These are phyloP conservation scores for Pilophorus perplexus DNA, from an alignment of 2,888 invertebrate species.

Conservation along the genomic window DNA sequence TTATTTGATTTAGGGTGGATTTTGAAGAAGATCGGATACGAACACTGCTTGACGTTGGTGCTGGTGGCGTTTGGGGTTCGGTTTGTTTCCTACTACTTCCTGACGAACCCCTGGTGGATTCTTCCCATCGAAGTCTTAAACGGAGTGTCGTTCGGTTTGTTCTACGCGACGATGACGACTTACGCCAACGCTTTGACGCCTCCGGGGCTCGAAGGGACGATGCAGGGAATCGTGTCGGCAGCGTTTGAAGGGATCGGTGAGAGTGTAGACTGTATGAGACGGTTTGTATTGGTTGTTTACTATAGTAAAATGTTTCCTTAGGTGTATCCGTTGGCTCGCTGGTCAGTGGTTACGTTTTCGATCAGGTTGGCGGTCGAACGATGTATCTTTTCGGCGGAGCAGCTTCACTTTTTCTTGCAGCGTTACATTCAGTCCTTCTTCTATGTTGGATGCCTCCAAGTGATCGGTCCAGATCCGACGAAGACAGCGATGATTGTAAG, in stretches of 20 bases:
- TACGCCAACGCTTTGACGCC: slow-evolving; percentile 53
- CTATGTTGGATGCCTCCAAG: neutral
- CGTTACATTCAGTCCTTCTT: neutral
- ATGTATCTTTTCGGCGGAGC: slow-evolving; percentile 6
- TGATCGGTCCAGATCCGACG: neutral
- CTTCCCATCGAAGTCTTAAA: slow-evolving; percentile 56
- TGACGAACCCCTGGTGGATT: slow-evolving; percentile 55
- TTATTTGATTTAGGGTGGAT: slow-evolving; percentile 52
- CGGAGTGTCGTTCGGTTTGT: slow-evolving; percentile 56
- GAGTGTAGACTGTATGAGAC: slow-evolving; percentile 52
- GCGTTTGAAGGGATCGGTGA: slow-evolving; percentile 53
- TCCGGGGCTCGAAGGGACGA: slow-evolving; percentile 52
- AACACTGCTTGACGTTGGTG: slow-evolving; percentile 54
- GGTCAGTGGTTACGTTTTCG: slow-evolving; percentile 15
- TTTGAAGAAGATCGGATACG: slow-evolving; percentile 54
- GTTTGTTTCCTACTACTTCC: slow-evolving; percentile 54
- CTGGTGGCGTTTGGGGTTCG: slow-evolving; percentile 54
- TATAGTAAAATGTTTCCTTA: neutral
- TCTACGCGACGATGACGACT: slow-evolving; percentile 53
- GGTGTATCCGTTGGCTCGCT: slow-evolving; percentile 10
- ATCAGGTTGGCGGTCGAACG: slow-evolving; percentile 1
- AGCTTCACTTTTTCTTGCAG: neutral
- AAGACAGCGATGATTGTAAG: slow-evolving; percentile 10
- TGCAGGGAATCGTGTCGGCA: slow-evolving; percentile 53
- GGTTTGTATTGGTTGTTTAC: slow-evolving; percentile 53